Conservation (phyloP, 2,113 vertebrate species). For the Ifrita kowaldi region DNA sequence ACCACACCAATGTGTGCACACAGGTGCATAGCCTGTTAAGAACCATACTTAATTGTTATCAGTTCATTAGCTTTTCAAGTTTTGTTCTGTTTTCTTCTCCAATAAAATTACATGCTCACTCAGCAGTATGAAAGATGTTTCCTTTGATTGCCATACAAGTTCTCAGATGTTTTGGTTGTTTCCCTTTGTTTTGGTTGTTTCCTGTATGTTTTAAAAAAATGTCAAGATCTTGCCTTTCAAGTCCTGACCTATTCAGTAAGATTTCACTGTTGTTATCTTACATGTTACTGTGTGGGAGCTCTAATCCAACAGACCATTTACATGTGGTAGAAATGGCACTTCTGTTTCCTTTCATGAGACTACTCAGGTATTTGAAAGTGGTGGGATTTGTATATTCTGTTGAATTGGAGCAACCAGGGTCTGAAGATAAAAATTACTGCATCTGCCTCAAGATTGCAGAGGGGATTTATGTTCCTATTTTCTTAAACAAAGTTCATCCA, state of each 20-base stretch:
- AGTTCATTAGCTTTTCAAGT: background rate
- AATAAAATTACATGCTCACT: background rate
- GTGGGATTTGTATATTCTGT: background rate
- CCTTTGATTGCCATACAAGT: background rate
- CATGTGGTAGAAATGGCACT: background rate
- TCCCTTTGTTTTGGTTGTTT: background rate
- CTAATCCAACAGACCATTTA: background rate
- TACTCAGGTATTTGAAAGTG: background rate
- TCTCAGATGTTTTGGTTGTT: background rate
- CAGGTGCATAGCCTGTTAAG: background rate
- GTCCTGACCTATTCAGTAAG: background rate
- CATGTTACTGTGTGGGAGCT: background rate
- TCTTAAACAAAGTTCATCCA: background rate
- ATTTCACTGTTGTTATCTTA: background rate
- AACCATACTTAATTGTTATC: background rate
- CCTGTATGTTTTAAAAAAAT: background rate
- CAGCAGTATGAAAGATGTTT: background rate
- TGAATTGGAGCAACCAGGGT: background rate
- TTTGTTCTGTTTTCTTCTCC: background rate
- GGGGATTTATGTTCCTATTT: background rate
- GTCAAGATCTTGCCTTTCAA: background rate
- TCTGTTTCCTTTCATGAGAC: background rate
- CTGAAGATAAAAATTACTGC: background rate
- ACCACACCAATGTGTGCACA: background rate
- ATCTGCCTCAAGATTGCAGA: background rate